A percentile compares a stretch with the other conserved stretches of the same genome.
phyloP scores from a whole-genome alignment of 2,888 invertebrate species.

The Papilio elwesi region DNA sequence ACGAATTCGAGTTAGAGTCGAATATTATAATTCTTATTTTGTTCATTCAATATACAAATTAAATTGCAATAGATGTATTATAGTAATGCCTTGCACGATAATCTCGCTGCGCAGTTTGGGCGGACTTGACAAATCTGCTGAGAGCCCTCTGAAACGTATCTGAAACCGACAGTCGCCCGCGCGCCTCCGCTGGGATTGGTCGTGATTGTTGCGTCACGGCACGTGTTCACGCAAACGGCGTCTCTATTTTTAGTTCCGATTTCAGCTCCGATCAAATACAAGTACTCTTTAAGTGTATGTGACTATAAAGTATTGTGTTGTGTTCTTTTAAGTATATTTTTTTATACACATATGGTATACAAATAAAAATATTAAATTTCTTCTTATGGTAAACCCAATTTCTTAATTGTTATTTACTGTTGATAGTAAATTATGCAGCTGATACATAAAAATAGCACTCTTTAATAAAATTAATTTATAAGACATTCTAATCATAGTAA shows the following conservation, averaged over 20 bases:
- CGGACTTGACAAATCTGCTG: constrained; percentile 38
- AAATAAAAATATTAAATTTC: not conserved
- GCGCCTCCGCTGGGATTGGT: constrained; percentile 17
- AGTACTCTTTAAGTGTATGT: not conserved
- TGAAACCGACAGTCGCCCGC: constrained; percentile 35
- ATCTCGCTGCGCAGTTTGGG: constrained; percentile 40
- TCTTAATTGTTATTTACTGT: not conserved
- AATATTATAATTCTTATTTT: not conserved
- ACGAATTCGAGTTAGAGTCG: not conserved
- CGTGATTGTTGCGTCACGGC: not conserved
- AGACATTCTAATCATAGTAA: too few species aligned
- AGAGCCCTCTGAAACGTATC: constrained; percentile 39
- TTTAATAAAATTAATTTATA: too few species aligned
- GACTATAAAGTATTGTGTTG: not conserved
- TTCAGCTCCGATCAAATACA: not conserved
- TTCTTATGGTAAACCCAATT: not conserved
- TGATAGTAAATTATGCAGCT: too few species aligned
- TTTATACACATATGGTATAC: not conserved
- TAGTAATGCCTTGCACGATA: constrained; percentile 33
- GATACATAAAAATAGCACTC: too few species aligned
- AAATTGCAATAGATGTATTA: constrained; percentile 18
- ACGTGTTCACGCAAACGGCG: constrained; percentile 16
- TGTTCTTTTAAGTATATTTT: not conserved
- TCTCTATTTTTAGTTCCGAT: not conserved
- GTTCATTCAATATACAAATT: not conserved